Base-by-base conservation (phyloP, 2,113 vertebrate species). In the Aplodontia rufa region DNA sequence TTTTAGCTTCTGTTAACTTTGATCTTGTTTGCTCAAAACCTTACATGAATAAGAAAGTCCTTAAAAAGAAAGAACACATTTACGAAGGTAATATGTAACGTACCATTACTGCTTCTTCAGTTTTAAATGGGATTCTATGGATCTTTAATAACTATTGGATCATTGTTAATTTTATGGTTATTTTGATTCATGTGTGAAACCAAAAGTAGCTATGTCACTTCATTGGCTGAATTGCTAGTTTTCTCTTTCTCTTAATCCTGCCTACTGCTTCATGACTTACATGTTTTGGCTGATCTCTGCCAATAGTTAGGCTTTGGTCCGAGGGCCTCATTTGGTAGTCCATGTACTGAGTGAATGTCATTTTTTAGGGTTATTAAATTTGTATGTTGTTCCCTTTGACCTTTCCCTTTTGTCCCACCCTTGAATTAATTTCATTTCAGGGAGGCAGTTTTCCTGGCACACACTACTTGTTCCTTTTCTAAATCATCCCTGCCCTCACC, bases 401-500 rank as follows among this genome's bases (percentile, higher is more conserved):
- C 14, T 89, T 95, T 90, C 35, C n/a, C 17, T 78, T 93, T 96
- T 91, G 55, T 32, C 24, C 32, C 42, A 93, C 14, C 45, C 14
- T 91, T 58, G 55, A 88, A 74, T 87, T 95, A 76, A 75, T 93
- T 91, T 94, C 86, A 92, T 90, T 96, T 95, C n/a, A 95, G 60
- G 26, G 12, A 82, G 53, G 47, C n/a, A 71, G 24, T 95, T 90
- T 95, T 22, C 28, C 22, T 82, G 88, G 45, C n/a, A 81, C 32
- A 86, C 5, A 62, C 32, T 81, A 30, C 30, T 93, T 75, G 68
- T 90, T 85, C 64, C 26, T 87, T 75, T 92, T 85, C 45, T 60
- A 79, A 78, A 17, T 16, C 55, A 8, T 37, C 17, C 28, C 22
- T 87, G n/a, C 30, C 53, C 51, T 42, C 28, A 51, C 45, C 32